Evolutionary conservation across 2,888 invertebrate genomes (phyloP), one percentile per base, ranked within the genome.

Genomic region (Perithous albicinctus): DNA sequence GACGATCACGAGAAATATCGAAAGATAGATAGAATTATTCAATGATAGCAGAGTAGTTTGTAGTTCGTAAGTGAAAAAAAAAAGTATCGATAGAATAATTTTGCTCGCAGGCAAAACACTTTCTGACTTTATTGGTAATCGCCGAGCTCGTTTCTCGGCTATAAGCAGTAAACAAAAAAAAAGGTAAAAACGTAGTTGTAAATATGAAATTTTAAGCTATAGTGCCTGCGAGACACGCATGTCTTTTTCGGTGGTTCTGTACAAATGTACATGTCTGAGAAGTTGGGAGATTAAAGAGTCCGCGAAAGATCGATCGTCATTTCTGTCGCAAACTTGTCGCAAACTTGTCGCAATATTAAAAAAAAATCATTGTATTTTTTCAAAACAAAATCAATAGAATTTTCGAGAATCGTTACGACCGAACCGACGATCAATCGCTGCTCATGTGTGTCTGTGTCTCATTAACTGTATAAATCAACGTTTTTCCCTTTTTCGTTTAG

Each of bases 1-100:
- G 69, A 54, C 66, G 66, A 67, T 69, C 35, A 69, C 15, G n/a
- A 67, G n/a, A 43, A 69, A 56, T 48, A 41, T 38, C 35, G 41
- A 61, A 51, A 67, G 41, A 56, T 76, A 72, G 59, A 46, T 73
- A 73, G 61, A 77, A 20, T 77, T 63, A 73, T 77, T 77, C 61
- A 61, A 77, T 67, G n/a, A 67, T 81, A 77, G 73, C 15, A 51
- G 29, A 48, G 59, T 81, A 77, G 78, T 64, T 64, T 83, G 20
- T 69, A 84, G 66, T 1, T 75, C n/a, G 76, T 75, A 78, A 43
- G 51, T n/a, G n/a, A n/a, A n/a, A n/a, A n/a, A n/a, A 84, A 77
- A 38, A 86, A 70, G 82, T 61, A 64, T 86, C 85, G 73, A 86
- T 81, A 82, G 67, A 46, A 73, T 75, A 56, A 72, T 80, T 38